These are phyloP conservation scores for Arenaria interpres DNA, from an alignment of 2,113 vertebrate species.

Conservation along the genomic window DNA sequence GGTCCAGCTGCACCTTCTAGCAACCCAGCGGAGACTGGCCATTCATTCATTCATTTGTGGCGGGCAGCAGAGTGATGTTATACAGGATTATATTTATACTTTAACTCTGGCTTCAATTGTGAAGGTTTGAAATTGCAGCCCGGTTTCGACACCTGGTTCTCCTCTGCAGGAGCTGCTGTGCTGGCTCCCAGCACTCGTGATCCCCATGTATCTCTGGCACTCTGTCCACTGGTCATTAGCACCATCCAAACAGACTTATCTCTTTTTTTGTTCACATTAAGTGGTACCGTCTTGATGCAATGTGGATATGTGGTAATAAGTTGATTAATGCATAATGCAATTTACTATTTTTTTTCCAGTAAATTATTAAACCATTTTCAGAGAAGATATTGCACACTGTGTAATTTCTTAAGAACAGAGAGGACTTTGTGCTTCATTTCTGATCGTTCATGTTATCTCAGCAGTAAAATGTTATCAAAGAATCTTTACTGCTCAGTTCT, in stretches of 20 bases:
- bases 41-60: neutral
- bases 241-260: neutral
- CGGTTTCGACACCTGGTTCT: neutral
- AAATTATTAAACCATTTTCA: neutral
- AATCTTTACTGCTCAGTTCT: neutral
- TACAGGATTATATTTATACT: neutral
- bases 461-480: neutral
- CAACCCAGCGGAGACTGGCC: neutral
- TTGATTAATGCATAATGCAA: neutral
- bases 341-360: neutral
- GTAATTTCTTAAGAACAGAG: neutral
- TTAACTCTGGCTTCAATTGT: neutral
- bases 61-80: neutral
- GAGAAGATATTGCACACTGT: neutral
- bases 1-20: neutral
- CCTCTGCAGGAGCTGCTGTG: neutral
- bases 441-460: neutral
- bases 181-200: neutral
- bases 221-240: rapidly evolving
- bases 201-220: neutral
- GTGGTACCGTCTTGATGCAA: neutral
- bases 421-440: neutral
- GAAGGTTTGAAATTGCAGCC: neutral
- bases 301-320: neutral
- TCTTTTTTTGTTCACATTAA: neutral